A percentile compares a stretch with the other conserved stretches of the same genome.
Conservation (phyloP, 2,113 vertebrate species). For the Prietella phreatophila region DNA sequence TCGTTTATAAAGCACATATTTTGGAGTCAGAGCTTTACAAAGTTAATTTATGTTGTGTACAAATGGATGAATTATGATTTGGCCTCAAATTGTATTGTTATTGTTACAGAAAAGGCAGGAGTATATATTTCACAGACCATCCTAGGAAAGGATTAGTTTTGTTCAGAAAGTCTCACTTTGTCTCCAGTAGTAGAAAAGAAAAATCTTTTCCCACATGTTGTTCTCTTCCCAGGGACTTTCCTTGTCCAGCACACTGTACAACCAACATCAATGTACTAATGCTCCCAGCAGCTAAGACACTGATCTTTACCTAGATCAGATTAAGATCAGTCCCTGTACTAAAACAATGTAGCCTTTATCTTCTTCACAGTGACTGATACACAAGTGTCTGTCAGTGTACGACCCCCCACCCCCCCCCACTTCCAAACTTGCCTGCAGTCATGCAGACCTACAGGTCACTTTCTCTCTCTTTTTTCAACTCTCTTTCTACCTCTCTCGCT, state of each 20-base stretch:
- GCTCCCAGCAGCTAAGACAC: conserved; percentile 44
- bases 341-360: conserved; percentile 70
- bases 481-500: conserved; percentile 54
- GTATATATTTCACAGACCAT: not conserved
- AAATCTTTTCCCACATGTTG: not conserved
- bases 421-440: conserved; percentile 55
- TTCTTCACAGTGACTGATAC: conserved; percentile 53
- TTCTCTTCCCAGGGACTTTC: conserved; percentile 33
- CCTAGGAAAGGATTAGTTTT: not conserved
- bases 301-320: conserved; percentile 51
- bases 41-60: not conserved
- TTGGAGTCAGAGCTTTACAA: conserved; percentile 8
- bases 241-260: conserved; percentile 29
- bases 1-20: conserved; percentile 37
- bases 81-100: not conserved
- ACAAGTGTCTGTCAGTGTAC: conserved; percentile 60
- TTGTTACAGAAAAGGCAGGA: not conserved
- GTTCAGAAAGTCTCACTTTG: not conserved
- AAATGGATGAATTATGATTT: conserved; percentile 22
- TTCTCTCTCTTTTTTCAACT: conserved; percentile 47
- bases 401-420: conserved; percentile 36
- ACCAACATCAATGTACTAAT: conserved; percentile 39
- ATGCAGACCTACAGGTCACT: conserved; percentile 62
- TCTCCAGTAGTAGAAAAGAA: not conserved
- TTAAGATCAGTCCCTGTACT: conserved; percentile 51